Conservation (phyloP, 2,888 invertebrate genomes). For the Dryomyza anilis region DNA sequence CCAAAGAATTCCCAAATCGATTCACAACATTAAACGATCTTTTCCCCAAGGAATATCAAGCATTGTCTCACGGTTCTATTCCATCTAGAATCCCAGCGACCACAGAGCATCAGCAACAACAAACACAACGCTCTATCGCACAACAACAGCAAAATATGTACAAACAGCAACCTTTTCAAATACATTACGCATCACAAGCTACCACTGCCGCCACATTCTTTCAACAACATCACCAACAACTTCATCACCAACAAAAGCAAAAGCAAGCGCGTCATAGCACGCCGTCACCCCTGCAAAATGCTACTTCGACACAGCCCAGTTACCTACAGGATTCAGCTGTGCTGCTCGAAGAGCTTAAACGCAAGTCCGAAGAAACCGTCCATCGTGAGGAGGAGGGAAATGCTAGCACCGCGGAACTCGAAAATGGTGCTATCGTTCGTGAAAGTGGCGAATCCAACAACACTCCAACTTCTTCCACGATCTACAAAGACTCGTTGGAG, state of each 20-base stretch:
- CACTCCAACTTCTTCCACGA: constrained; percentile 37
- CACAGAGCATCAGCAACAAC: constrained; percentile 25
- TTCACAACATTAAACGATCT: constrained; percentile 58
- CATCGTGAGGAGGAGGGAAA: constrained; percentile 39
- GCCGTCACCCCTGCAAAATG: constrained; percentile 53
- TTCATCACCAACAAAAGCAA: constrained; percentile 39
- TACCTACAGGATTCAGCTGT: constrained; percentile 29
- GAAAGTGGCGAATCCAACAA: constrained; percentile 32
- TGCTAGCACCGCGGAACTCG: constrained; percentile 31
- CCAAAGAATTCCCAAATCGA: constrained; percentile 44
- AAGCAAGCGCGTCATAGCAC: constrained; percentile 43
- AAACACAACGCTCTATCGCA: constrained; percentile 31
- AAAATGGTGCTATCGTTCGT: too few relatives aligned
- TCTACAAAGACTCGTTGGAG: constrained; percentile 49
- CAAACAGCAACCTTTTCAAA: constrained; percentile 35
- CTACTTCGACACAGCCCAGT: constrained; percentile 41
- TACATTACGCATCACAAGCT: constrained; percentile 41
- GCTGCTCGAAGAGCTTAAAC: constrained; percentile 42
- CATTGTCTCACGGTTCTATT: constrained; percentile 34
- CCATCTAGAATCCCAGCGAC: constrained; percentile 42
- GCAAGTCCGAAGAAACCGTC: constrained; percentile 45
- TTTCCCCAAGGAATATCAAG: constrained; percentile 59
- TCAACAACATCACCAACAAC: constrained; percentile 35
- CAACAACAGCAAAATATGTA: constrained; percentile 32
- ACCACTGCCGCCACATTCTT: constrained; percentile 27